Evolutionary conservation across 1,140 invertebrate genomes (phyloP).

Genomic region (Bathynomus jamesi): DNA sequence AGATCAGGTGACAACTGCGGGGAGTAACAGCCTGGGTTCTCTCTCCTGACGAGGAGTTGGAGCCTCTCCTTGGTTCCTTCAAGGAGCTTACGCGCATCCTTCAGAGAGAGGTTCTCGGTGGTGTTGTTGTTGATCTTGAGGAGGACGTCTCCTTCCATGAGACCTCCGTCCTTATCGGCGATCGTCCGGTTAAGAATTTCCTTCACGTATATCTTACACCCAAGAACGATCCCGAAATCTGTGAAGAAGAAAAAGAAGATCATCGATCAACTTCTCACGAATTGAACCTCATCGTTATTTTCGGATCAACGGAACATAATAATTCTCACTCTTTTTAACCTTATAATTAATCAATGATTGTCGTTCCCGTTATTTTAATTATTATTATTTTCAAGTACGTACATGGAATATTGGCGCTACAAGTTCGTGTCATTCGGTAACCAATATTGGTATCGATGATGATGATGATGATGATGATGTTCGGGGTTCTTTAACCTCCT

Average conservation of each 20-base stretch:
- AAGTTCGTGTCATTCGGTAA: no score
- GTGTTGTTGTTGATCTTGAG: conserved; percentile 69
- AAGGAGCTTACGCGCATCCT: conserved; percentile 88
- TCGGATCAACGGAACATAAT: no score
- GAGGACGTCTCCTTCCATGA: conserved; percentile 85
- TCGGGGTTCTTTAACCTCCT: no score
- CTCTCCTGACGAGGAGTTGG: conserved; percentile 51
- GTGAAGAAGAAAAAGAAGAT: conserved; percentile 8
- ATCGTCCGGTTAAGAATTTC: conserved; percentile 52
- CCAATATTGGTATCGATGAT: no score
- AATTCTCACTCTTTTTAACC: no score
- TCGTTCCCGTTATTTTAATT: no score
- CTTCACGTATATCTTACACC: conserved; percentile 73
- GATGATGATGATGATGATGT: no score
- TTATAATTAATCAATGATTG: no score
- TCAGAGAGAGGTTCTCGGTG: conserved; percentile 76
- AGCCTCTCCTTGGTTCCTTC: conserved; percentile 87
- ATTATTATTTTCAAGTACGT: no score
- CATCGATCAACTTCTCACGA: no score
- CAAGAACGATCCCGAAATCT: conserved; percentile 94
- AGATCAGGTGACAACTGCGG: conserved; percentile 19
- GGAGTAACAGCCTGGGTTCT: not conserved
- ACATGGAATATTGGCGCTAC: no score
- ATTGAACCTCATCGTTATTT: no score
- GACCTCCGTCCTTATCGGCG: conserved; percentile 47